These are phyloP conservation scores for Embidobia sp. DNA, from an alignment of 2,888 invertebrate species.

Conservation along the genomic window DNA sequence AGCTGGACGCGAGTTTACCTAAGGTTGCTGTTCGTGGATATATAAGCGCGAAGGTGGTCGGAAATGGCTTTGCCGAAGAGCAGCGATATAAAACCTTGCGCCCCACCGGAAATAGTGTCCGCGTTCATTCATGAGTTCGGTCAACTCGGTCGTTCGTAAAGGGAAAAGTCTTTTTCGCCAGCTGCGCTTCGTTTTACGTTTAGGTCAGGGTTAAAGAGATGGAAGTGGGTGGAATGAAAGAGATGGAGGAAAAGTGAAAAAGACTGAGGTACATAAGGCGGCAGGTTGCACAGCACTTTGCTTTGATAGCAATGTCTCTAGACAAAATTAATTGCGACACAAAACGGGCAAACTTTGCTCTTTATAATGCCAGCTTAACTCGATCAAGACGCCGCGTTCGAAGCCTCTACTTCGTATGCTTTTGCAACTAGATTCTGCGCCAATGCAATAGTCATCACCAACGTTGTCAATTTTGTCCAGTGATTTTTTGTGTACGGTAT, in stretches of 20 bases:
- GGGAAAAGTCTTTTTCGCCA: slow-evolving; percentile 78
- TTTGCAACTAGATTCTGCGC: too few relatives aligned
- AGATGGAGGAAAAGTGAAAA: slow-evolving; percentile 42
- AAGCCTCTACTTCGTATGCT: too few relatives aligned
- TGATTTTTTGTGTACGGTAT: too few relatives aligned
- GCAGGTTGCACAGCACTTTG: slow-evolving; percentile 43
- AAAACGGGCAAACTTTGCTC: slow-evolving; percentile 51
- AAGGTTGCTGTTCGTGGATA: slow-evolving; percentile 46
- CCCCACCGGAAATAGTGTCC: slow-evolving; percentile 74
- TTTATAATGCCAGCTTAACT: background rate
- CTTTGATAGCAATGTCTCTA: slow-evolving; percentile 53
- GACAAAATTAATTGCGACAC: slow-evolving; percentile 58
- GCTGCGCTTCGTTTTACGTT: slow-evolving; percentile 74
- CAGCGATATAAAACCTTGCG: slow-evolving; percentile 65
- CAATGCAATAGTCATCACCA: too few relatives aligned
- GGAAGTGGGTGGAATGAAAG: slow-evolving; percentile 63
- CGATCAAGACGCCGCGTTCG: background rate
- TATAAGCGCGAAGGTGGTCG: slow-evolving; percentile 51
- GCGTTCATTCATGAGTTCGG: slow-evolving; percentile 77
- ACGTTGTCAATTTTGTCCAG: too few relatives aligned
- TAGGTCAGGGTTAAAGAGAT: slow-evolving; percentile 78
- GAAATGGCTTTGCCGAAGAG: slow-evolving; percentile 45
- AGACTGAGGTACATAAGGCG: slow-evolving; percentile 48
- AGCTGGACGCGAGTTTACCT: slow-evolving; percentile 39
- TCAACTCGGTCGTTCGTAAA: slow-evolving; percentile 76